A percentile compares a stretch with the other conserved stretches of the same genome.
phyloP scores from a whole-genome alignment of 2,113 vertebrate genomes.

The Pica pica region DNA sequence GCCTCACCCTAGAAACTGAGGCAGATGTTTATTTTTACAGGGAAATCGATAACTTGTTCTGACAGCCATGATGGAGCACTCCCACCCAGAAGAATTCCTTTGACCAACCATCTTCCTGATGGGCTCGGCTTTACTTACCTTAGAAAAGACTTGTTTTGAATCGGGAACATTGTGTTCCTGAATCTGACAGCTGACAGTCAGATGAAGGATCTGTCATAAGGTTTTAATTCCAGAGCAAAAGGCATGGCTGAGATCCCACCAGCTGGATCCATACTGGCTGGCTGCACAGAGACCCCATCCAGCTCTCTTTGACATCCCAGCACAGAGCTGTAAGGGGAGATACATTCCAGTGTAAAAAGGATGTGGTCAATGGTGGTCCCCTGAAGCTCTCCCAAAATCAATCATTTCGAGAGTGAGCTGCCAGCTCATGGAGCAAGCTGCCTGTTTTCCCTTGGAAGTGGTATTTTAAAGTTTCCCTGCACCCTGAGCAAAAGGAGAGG shows the following conservation, averaged over 20 bases:
- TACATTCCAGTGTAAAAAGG: neutral
- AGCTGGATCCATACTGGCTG: neutral
- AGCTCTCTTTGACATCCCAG: neutral
- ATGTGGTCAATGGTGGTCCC: too few relatives aligned
- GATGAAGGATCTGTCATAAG: neutral
- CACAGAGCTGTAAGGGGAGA: neutral
- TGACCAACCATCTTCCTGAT: neutral
- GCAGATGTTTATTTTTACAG: neutral
- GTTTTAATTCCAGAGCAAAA: neutral
- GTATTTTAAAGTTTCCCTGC: neutral
- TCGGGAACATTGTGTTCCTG: neutral
- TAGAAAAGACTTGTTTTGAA: neutral
- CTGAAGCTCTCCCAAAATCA: neutral
- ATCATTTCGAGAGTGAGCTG: neutral
- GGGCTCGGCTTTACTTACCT: neutral
- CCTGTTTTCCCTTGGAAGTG: neutral
- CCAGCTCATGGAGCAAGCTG: neutral
- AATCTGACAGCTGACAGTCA: neutral
- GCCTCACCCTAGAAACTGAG: neutral
- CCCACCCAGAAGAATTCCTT: neutral
- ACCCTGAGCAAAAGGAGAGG: neutral
- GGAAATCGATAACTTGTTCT: neutral
- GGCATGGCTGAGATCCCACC: neutral
- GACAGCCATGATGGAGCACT: neutral
- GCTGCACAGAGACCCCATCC: neutral